These are phyloP conservation scores for Campopleginae sp. DNA, from an alignment of 2,888 invertebrate species.

Conservation along the genomic window DNA sequence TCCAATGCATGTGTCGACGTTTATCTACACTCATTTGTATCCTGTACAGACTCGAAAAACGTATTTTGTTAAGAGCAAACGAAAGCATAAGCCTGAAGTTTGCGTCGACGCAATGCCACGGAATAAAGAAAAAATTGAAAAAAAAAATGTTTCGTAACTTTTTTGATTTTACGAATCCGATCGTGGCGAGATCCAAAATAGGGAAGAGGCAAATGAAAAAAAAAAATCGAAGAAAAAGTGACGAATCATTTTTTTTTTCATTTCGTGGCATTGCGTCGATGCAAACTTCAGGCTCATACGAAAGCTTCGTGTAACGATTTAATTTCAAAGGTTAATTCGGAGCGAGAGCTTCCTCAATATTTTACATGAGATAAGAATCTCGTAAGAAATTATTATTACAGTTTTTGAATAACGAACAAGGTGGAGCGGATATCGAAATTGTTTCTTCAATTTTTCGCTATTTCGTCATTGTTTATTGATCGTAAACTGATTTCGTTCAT, in stretches of 20 bases:
- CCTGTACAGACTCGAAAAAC: background rate
- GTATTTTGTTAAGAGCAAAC: conserved; percentile 13
- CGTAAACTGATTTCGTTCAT: background rate
- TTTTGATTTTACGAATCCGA: no score
- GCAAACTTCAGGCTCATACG: no score
- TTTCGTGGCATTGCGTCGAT: no score
- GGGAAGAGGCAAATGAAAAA: no score
- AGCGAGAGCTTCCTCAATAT: conserved; percentile 20
- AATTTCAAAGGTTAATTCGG: conserved; percentile 60
- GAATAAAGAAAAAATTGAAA: no score
- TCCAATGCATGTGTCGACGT: background rate
- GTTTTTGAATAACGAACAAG: background rate
- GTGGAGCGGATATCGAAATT: background rate
- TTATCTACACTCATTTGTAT: background rate
- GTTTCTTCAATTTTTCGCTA: background rate
- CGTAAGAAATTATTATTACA: conserved; percentile 22
- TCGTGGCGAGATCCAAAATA: no score
- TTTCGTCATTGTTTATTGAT: background rate
- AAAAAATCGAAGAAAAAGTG: no score
- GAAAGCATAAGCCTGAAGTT: no score
- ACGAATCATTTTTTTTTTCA: no score
- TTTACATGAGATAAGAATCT: conserved; percentile 30
- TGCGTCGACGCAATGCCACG: no score
- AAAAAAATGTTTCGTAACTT: no score
- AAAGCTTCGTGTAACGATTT: conserved; percentile 42